These are phyloP conservation scores for Tromatobia lineatoria DNA, from an alignment of 2,888 invertebrate genomes.

Conservation along the genomic window DNA sequence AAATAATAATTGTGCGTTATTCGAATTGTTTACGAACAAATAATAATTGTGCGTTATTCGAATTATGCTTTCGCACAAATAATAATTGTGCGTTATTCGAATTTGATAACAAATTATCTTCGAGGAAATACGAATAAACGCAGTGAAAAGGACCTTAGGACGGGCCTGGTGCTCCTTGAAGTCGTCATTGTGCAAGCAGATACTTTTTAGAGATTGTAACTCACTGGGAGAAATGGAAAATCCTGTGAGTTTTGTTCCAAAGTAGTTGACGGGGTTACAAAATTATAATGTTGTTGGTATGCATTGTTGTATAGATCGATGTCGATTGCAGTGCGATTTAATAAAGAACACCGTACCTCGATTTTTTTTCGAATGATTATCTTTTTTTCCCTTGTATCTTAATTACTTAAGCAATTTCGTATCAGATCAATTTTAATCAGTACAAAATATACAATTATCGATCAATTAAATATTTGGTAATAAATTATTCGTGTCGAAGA, in stretches of 20 bases:
- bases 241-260: conserved; percentile 49
- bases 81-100: conserved; percentile 7
- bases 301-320: conserved; percentile 65
- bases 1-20: neutral
- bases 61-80: neutral
- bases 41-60: neutral
- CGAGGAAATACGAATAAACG: neutral
- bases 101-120: neutral
- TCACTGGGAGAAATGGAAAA: neutral
- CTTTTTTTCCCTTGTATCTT: neutral
- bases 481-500: conserved; percentile 60
- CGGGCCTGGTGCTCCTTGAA: conserved; percentile 32
- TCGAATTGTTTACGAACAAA: conserved; percentile 7
- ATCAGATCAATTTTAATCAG: conserved; percentile 30
- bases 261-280: conserved; percentile 51
- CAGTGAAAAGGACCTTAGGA: conserved; percentile 1
- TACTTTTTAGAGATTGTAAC: conserved; percentile 2
- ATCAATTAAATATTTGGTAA: conserved; percentile 49
- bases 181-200: conserved; percentile 12
- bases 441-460: conserved; percentile 61
- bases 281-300: conserved; percentile 60
- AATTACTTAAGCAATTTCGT: neutral
- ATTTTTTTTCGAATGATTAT: conserved; percentile 18
- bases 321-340: conserved; percentile 60
- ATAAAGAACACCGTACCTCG: conserved; percentile 56